These are phyloP conservation scores for Embiotoca jacksoni DNA, from an alignment of 2,113 vertebrate genomes.

Conservation along the genomic window DNA sequence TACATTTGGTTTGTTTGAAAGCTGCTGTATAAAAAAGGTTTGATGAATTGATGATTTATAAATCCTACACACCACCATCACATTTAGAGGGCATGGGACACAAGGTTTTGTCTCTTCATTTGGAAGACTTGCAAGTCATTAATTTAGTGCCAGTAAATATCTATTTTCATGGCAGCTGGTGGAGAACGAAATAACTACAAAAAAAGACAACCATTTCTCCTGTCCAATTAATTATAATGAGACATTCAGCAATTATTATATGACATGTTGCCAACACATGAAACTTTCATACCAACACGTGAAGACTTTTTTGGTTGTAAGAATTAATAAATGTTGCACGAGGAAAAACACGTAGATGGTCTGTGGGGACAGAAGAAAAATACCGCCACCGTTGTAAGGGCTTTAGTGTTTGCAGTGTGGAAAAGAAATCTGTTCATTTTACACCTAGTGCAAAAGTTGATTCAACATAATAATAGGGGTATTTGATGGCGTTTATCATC, in stretches of 20 bases:
- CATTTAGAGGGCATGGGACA: too few species aligned
- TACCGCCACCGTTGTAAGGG: constrained; percentile 1
- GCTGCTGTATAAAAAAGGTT: too few species aligned
- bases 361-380: constrained; percentile 24
- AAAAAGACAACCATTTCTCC: too few species aligned
- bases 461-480: constrained; percentile 39
- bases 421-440: constrained; percentile 28
- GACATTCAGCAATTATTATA: neutral
- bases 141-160: neutral
- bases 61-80: too few species aligned
- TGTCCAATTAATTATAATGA: constrained; percentile 8
- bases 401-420: neutral
- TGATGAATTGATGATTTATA: too few species aligned
- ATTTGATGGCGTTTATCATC: constrained; percentile 49
- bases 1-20: too few species aligned
- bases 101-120: too few species aligned
- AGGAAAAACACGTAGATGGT: constrained; percentile 4
- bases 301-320: constrained; percentile 23
- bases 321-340: constrained; percentile 35
- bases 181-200: neutral
- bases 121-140: neutral
- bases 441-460: constrained; percentile 31
- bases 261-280: constrained; percentile 11
- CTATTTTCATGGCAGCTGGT: constrained; percentile 3
- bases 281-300: constrained; percentile 1